Percentiles rank a stretch among this genome's conserved stretches.
Evolutionary conservation across 1,140 invertebrate genomes (phyloP).

Genomic region (Drosophila insularis): DNA sequence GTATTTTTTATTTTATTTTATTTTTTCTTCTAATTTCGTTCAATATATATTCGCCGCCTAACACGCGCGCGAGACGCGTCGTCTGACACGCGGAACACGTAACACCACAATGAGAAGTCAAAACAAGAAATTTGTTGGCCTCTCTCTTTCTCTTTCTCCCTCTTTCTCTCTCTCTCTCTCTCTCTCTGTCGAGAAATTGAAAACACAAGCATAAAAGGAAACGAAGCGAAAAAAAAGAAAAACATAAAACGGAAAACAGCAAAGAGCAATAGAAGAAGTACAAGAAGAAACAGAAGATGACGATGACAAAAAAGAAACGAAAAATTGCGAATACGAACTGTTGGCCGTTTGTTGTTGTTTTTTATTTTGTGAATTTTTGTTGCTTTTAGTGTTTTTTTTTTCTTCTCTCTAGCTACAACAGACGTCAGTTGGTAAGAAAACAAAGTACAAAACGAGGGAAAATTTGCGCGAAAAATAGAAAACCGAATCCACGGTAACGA

Average conservation of each 20-base stretch:
- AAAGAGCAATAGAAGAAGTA: not conserved
- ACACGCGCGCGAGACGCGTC: constrained; percentile 64
- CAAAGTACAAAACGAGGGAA: not conserved
- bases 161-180: too few species aligned
- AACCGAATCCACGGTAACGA: not conserved
- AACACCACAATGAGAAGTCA: constrained; percentile 82
- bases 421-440: constrained; percentile 15
- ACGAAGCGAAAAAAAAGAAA: constrained; percentile 1
- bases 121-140: constrained; percentile 48
- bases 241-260: not conserved
- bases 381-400: not conserved
- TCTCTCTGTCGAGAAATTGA: too few species aligned
- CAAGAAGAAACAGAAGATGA: not conserved
- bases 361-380: too few species aligned
- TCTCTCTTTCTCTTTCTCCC: constrained; percentile 22
- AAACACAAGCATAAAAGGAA: constrained; percentile 1
- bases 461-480: constrained; percentile 23
- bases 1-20: too few species aligned
- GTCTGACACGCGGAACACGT: constrained; percentile 82
- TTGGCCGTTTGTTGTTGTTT: not conserved
- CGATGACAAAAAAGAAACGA: not conserved
- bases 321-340: constrained; percentile 25
- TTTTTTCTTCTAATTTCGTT: constrained; percentile 39
- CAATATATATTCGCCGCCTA: constrained; percentile 56
- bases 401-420: constrained; percentile 7